Evolutionary conservation across 53 echinoderm and acorn worm genomes (phyloP).

Genomic region (Paracentrotus lividus): DNA sequence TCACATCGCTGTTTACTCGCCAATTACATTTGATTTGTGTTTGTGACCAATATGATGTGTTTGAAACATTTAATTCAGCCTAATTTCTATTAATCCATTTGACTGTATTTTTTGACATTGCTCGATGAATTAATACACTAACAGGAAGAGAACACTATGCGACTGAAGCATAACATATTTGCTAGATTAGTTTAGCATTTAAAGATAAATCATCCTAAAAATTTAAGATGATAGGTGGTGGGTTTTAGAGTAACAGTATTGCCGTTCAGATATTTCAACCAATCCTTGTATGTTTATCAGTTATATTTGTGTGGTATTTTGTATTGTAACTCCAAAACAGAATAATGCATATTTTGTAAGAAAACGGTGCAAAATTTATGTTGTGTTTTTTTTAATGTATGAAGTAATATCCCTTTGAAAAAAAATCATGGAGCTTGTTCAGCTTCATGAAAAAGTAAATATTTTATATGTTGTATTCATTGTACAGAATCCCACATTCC

Average conservation of each 20-base stretch:
- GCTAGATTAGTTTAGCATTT: not conserved
- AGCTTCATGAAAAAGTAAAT: too few relatives aligned
- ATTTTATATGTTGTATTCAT: conserved; percentile 42
- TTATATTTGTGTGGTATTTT: conserved; percentile 2
- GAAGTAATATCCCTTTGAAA: conserved; percentile 18
- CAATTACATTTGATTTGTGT: not conserved
- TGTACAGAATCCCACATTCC: conserved; percentile 55
- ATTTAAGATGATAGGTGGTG: conserved; percentile 4
- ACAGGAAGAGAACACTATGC: conserved; percentile 4
- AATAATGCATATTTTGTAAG: conserved; percentile 25
- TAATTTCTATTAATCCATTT: not conserved
- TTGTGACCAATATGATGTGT: conserved; percentile 34
- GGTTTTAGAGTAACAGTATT: not conserved
- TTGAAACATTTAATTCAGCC: not conserved
- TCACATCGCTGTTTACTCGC: not conserved
- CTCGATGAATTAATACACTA: conserved; percentile 22
- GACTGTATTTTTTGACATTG: not conserved
- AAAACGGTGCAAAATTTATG: conserved; percentile 41
- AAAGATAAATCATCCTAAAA: not conserved
- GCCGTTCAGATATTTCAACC: conserved; percentile 3
- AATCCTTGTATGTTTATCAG: not conserved
- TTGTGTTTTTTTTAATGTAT: conserved; percentile 53
- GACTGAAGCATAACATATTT: not conserved
- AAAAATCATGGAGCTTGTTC: too few relatives aligned
- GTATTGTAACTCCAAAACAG: not conserved